Base-by-base conservation (phyloP, 2,888 invertebrate species). In the Neuroscelio doddi region DNA sequence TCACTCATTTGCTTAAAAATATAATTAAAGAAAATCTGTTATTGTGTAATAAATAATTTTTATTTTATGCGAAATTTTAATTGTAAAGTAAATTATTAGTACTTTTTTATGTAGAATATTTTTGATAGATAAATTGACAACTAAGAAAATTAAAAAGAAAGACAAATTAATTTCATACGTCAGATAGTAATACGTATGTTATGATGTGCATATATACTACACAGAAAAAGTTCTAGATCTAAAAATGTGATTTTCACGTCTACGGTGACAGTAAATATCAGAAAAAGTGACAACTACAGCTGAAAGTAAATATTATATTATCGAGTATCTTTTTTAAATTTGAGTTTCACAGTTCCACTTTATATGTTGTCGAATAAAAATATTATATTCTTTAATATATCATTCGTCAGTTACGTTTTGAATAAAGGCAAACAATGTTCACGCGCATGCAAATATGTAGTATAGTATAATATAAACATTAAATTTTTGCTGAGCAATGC, bases 401-500 rank as follows among this genome's bases (percentile, higher is more conserved):
- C 44, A 57, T 44, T 61, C 42, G 45, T 51, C 29, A 45, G 46
- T 56, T 42, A 29, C 14, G 46, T 51, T 16, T 42, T 38, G 44
- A 64, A 52, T 52, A 57, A 41, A 46, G 63, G 47, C 57, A 64
- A 52, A 64, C 57, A 64, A 57, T 64, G 49, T 52, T 49, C 57
- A 64, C 63, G 63, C 57, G 52, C 63, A 64, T 64, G 63, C 63
- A 64, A 57, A 56, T 62, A 62, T 34, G 36, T 45, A 55, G 57
- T 64, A 52, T 46, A 44, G 56, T 57, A 52, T 61, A 53, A 53
- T 61, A 64, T 52, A 57, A 49, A 64, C 52, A 64, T 57, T 52
- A 57, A 64, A 57, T 52, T 57, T 64, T 52, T 49, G 57, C 63
- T 64, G 52, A 57, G 57, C 63, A 57, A 64, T 64, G 63, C 63